These are phyloP conservation scores for Thysanoteuthis rhombus DNA, from an alignment of 2,888 invertebrate species.

Conservation along the genomic window DNA sequence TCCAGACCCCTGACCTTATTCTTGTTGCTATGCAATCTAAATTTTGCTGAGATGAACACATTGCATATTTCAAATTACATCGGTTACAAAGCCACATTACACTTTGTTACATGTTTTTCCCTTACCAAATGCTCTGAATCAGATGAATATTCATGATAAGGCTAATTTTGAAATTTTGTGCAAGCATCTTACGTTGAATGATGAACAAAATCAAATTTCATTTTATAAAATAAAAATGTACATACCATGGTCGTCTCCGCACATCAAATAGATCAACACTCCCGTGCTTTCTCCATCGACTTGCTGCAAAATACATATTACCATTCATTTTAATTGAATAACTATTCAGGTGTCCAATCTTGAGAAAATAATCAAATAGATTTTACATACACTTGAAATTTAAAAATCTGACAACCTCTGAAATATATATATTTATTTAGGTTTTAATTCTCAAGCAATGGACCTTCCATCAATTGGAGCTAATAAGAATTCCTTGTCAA, in stretches of 20 bases:
- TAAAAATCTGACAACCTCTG: too few relatives aligned
- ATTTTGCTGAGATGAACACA: too few relatives aligned
- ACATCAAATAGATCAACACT: constrained; percentile 69
- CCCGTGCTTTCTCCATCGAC: constrained; percentile 53
- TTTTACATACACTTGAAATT: not conserved
- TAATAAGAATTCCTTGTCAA: too few relatives aligned
- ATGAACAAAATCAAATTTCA: not conserved
- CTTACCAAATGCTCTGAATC: too few relatives aligned
- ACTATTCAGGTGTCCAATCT: not conserved
- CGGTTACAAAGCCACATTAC: too few relatives aligned
- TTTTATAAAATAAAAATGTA: constrained; percentile 27
- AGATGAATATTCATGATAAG: not conserved
- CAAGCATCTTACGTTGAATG: not conserved
- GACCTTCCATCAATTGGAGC: too few relatives aligned
- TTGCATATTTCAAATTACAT: not conserved
- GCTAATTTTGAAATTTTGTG: not conserved
- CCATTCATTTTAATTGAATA: not conserved
- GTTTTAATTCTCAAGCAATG: too few relatives aligned
- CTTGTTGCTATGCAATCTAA: too few relatives aligned
- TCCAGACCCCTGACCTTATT: too few relatives aligned
- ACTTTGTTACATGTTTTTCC: not conserved
- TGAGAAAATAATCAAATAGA: not conserved
- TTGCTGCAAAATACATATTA: constrained; percentile 48
- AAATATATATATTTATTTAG: too few relatives aligned
- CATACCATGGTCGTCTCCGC: constrained; percentile 68